Base-by-base conservation (phyloP, 1,140 invertebrate species). In the Brachionus plicatilis region DNA sequence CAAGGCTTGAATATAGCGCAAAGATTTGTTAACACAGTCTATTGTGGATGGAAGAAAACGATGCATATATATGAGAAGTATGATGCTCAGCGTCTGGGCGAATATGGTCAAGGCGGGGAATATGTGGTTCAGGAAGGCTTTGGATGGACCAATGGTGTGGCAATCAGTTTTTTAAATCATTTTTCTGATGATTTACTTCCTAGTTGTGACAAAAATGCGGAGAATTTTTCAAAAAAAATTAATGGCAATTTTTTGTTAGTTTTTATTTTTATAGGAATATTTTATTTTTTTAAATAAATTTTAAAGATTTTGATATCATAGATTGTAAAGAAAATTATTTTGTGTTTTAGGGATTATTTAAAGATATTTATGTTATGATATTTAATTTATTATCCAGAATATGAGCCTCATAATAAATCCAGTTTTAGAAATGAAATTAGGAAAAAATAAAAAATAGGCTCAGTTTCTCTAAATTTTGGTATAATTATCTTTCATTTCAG, bases 131-230 rank as follows among this genome's bases (percentile, higher is more conserved):
- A 97, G 88, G 91, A 92, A 14, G 96, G 96, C 9, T 98, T 98
- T 88, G 96, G 95, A 3, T 98, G 96, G 96, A 94, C 94, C 0
- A 97, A 97, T 88, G 96, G 96, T 3, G 93, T 96, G 0, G 91
- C 93, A 14, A 88, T 96, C 33, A 93, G 95, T 86, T 91, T 95
- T 33, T 88, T 96, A 11, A 78, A 84, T 56, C 12, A n/a, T 12
- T 84, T 53, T 68, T 43, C n/a, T n/a, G 12, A 82, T 41, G 50
- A 76, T 29, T 50, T 76, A 12, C 1, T 50, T 11, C 11, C 43
- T 14, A 37, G 1, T 3, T 76, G 72, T 76, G 20, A 76, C 12
- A 8, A 2, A 24, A 50, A 50, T 27, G 0, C 2, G 1, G 68
- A 43, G 3, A 72, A 72, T 43, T 41, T 5, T 3, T 37, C 68